Percentiles rank a stretch among this genome's conserved stretches.
phyloP scores from a whole-genome alignment of 2,888 invertebrate genomes.

The Germaria angustata region DNA sequence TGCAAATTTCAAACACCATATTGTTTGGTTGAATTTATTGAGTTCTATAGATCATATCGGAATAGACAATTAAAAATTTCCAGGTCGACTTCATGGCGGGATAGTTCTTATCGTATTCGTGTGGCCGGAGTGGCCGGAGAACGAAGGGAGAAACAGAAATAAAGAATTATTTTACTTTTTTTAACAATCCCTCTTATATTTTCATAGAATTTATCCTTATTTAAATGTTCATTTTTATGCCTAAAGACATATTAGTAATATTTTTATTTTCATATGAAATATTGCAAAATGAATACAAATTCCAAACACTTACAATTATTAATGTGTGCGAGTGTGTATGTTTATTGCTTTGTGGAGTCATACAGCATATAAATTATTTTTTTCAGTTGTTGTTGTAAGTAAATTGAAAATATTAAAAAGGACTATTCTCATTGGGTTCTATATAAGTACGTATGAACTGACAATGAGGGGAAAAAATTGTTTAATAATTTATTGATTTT shows the following conservation, averaged over 20 bases:
- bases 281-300: neutral
- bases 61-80: no score
- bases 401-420: conserved; percentile 8
- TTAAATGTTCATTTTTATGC: neutral
- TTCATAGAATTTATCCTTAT: neutral
- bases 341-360: neutral
- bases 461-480: neutral
- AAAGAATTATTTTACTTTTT: neutral
- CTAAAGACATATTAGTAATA: neutral
- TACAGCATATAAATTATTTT: conserved; percentile 5
- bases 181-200: neutral
- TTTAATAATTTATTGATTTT: no score
- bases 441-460: neutral
- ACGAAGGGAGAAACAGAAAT: no score
- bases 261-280: neutral
- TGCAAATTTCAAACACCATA: no score
- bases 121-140: no score
- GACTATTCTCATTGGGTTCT: neutral
- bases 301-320: neutral
- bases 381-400: neutral
- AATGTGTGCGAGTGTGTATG: neutral
- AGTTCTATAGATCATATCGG: no score
- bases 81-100: no score
- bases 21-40: no score
- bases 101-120: no score